Base-by-base conservation (phyloP, 1,140 invertebrate genomes). In the Tetramorium alpestre region DNA sequence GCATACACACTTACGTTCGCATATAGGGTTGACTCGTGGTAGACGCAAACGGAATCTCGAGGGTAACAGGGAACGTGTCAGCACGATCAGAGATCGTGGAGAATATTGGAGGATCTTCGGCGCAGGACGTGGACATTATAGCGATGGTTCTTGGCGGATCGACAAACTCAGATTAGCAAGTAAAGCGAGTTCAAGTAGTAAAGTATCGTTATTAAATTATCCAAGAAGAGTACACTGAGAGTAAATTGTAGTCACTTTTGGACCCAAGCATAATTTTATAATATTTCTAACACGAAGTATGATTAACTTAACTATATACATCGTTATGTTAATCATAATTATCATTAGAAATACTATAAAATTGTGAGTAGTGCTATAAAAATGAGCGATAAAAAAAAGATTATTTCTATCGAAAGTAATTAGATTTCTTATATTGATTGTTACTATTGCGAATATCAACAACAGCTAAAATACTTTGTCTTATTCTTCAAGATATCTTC, bases 131-230 rank as follows among this genome's bases (percentile, higher is more conserved):
- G n/a, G n/a, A 41, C 28, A n/a, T 18, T 58, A 54, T n/a, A 81
- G 54, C 69, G 69, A 84, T 75, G 69, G 70, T 84, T 84, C 69
- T 84, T 38, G n/a, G 3, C 47, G 54, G 11, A 10, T 33, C 33
- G 13, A 10, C 8, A 51, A 49, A 78, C 54, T 18, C 18, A 7
- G 28, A 80, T 62, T 56, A 44, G n/a, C 77, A 28, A 62, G 1
- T 76, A 51, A 47, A 47, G 11, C 44, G n/a, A 47, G 18, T 64
- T 64, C 10, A 62, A 47, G 2, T 16, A 77, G n/a, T 3, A 6
- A 13, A 38, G 8, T 54, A 69, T 28, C 16, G 51, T 22, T 6
- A 67, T 13, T 22, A 2, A 47, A 18, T 44, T 10, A 4, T 47
- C 25, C 25, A 4, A 41, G 0, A 47, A n/a, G 13, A 4, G 33